These are phyloP conservation scores for Listrodromus nycthemerus DNA, from an alignment of 2,888 invertebrate genomes.

Conservation along the genomic window DNA sequence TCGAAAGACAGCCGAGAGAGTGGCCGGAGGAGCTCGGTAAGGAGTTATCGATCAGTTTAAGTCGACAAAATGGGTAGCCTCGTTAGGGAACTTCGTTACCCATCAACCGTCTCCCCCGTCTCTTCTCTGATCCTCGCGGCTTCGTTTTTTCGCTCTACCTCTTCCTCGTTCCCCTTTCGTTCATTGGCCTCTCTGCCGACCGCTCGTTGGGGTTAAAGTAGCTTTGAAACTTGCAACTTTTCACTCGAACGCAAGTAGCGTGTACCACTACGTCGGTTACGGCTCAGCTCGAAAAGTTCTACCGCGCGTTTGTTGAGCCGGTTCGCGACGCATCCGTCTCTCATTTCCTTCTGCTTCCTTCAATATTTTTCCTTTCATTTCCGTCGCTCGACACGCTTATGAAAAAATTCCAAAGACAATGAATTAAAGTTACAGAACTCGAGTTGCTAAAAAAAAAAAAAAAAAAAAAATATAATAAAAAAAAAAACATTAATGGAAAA, in stretches of 20 bases:
- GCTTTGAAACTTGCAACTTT: constrained; percentile 82
- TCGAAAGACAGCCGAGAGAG: constrained; percentile 8
- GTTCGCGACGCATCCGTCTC: constrained; percentile 21
- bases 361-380: constrained; percentile 13
- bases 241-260: constrained; percentile 77
- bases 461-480: too few species aligned
- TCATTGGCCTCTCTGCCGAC: constrained; percentile 20
- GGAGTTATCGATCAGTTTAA: constrained; percentile 82
- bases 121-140: constrained; percentile 61
- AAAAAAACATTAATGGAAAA: neutral
- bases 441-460: neutral
- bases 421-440: neutral
- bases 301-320: constrained; percentile 72
- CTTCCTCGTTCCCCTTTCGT: constrained; percentile 35
- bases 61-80: constrained; percentile 80
- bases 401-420: constrained; percentile 14
- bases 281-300: constrained; percentile 22
- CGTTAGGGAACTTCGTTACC: constrained; percentile 81
- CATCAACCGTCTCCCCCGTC: constrained; percentile 59
- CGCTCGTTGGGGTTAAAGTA: constrained; percentile 76
- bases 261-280: constrained; percentile 63
- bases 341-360: constrained; percentile 17
- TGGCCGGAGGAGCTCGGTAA: constrained; percentile 62
- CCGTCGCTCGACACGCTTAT: constrained; percentile 2
- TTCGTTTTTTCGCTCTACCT: constrained; percentile 51